phyloP scores from a whole-genome alignment of 2,888 invertebrate genomes.

The Cantharis rustica region DNA sequence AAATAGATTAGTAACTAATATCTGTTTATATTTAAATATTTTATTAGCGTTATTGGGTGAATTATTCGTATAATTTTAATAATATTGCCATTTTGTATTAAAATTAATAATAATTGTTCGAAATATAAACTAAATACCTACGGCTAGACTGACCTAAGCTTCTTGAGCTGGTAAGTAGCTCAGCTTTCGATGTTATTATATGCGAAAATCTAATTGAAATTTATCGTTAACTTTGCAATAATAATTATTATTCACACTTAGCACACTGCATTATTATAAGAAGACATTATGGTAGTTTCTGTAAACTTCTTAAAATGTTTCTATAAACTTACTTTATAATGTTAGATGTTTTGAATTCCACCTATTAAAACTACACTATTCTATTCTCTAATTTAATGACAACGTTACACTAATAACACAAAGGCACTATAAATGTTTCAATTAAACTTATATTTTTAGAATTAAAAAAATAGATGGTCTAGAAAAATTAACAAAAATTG shows the following conservation, averaged over 20 bases:
- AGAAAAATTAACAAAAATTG: slow-evolving; percentile 72
- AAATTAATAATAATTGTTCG: not conserved
- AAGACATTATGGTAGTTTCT: not conserved
- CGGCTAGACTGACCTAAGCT: not conserved
- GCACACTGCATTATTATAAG: not conserved
- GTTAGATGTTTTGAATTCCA: not conserved
- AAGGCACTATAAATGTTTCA: not conserved
- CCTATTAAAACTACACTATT: no score
- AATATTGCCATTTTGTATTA: no score
- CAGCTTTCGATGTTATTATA: not conserved
- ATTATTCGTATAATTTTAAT: no score
- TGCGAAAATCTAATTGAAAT: not conserved
- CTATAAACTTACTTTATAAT: not conserved
- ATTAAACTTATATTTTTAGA: slow-evolving; percentile 54
- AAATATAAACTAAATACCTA: not conserved
- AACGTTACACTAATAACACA: no score
- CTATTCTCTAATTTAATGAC: no score
- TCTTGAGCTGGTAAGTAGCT: not conserved
- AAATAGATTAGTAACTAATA: not conserved
- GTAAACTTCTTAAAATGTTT: not conserved
- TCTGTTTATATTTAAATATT: not conserved
- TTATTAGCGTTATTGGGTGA: not conserved
- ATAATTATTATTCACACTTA: not conserved
- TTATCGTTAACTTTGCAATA: not conserved
- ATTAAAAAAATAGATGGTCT: slow-evolving; percentile 80